phyloP scores from a whole-genome alignment of 2,113 vertebrate genomes.

The Solea senegalensis region DNA sequence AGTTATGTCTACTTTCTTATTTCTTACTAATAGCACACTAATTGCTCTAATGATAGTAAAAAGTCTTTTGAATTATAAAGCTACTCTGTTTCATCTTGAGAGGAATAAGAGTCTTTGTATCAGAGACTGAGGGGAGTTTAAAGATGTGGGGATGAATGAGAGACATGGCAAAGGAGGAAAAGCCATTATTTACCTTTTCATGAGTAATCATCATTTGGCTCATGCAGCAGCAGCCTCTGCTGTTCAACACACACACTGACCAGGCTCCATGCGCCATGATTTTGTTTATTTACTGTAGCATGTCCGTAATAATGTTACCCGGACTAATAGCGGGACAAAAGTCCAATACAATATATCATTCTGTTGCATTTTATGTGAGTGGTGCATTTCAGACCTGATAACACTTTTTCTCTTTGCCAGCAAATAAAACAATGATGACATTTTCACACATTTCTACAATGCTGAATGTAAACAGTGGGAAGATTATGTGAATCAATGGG shows the following conservation, averaged over 20 bases:
- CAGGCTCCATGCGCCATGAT: conserved; percentile 13
- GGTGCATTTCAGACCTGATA: conserved; percentile 1
- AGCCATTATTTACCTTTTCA: conserved; percentile 36
- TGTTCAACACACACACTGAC: conserved; percentile 15
- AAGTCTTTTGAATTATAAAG: neutral
- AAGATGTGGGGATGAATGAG: neutral
- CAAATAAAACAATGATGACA: conserved; percentile 25
- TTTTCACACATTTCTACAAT: neutral
- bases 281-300: conserved; percentile 43
- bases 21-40: too few relatives aligned
- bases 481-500: neutral
- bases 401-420: neutral
- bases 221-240: conserved; percentile 2
- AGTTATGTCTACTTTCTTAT: too few relatives aligned
- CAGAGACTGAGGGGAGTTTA: neutral
- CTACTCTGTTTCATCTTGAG: neutral
- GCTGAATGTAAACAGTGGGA: conserved; percentile 2
- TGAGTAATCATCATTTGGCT: conserved; percentile 38
- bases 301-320: conserved; percentile 50
- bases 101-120: neutral
- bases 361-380: conserved; percentile 9
- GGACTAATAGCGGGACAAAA: conserved; percentile 39
- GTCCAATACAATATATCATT: conserved; percentile 28
- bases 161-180: conserved; percentile 1
- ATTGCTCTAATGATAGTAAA: too few relatives aligned